These are phyloP conservation scores for Yponomeuta cagnagella DNA, from an alignment of 2,888 invertebrate species.

Conservation along the genomic window DNA sequence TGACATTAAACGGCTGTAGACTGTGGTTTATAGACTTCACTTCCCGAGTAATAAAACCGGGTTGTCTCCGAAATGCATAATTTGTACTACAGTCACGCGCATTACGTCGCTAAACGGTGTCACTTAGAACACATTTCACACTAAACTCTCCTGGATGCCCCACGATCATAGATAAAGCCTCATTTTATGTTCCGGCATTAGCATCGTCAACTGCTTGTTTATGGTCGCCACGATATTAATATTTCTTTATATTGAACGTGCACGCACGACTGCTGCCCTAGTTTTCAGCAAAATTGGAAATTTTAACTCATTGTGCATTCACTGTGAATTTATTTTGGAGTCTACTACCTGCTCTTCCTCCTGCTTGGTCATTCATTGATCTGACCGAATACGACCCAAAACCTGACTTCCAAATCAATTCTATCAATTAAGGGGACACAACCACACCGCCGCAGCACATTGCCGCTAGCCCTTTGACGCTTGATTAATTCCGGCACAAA, in stretches of 20 bases:
- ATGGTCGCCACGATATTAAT: constrained; percentile 62
- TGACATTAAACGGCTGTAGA: constrained; percentile 67
- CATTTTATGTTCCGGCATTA: constrained; percentile 71
- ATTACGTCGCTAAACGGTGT: constrained; percentile 73
- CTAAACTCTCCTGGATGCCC: constrained; percentile 61
- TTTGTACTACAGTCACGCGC: constrained; percentile 73
- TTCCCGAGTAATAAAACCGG: constrained; percentile 71
- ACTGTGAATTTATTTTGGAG: neutral
- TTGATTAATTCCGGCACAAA: constrained; percentile 73
- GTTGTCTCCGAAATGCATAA: constrained; percentile 72
- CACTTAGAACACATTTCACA: constrained; percentile 73
- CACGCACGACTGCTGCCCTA: constrained; percentile 46
- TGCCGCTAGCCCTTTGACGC: constrained; percentile 66
- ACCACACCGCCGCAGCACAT: constrained; percentile 59
- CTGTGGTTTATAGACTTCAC: constrained; percentile 73
- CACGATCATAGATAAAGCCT: constrained; percentile 67
- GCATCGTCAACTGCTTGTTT: constrained; percentile 67
- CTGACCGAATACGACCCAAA: constrained; percentile 10
- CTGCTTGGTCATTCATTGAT: constrained; percentile 5
- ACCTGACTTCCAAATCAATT: constrained; percentile 34
- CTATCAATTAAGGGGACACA: constrained; percentile 72
- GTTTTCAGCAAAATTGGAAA: constrained; percentile 16
- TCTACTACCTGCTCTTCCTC: neutral
- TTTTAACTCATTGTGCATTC: neutral
- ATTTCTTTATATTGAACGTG: constrained; percentile 60